A percentile compares a stretch with the other conserved stretches of the same genome.
Evolutionary conservation across 2,113 vertebrate species (phyloP).

Genomic region (Tricholaema leucomelas): DNA sequence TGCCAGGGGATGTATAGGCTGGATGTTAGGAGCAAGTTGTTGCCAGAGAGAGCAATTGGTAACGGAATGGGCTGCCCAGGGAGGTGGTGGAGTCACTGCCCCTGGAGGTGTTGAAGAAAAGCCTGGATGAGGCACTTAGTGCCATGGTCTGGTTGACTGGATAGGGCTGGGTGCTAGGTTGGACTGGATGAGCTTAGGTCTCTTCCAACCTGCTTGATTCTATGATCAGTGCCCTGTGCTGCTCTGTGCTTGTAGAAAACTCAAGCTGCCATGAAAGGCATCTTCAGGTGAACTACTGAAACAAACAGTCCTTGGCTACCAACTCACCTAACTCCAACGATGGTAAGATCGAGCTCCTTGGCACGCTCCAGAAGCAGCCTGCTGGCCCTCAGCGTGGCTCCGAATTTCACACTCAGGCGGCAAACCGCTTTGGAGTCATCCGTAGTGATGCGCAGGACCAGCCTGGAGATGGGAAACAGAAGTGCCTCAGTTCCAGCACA

Average conservation of each 20-base stretch:
- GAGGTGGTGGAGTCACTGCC: no score
- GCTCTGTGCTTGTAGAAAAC: background rate
- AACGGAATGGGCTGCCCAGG: no score
- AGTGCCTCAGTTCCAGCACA: background rate
- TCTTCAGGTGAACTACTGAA: background rate
- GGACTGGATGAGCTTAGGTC: no score
- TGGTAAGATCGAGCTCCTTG: conserved; percentile 87
- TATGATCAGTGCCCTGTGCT: background rate
- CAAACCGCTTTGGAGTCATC: conserved; percentile 96
- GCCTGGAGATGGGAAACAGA: conserved; percentile 57
- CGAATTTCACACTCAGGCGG: conserved; percentile 95
- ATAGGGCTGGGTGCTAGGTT: no score
- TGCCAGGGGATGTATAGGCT: no score
- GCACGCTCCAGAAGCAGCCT: conserved; percentile 90
- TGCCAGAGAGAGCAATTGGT: no score
- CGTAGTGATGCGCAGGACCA: conserved; percentile 95
- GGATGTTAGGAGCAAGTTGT: no score
- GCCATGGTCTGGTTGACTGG: no score
- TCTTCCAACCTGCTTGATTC: no score
- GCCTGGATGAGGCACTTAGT: no score
- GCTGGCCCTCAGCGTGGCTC: conserved; percentile 90
- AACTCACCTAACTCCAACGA: conserved; percentile 88
- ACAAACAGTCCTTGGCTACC: background rate
- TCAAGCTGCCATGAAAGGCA: background rate
- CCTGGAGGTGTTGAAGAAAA: no score